These are phyloP conservation scores for Petrophora chlorosata DNA, from an alignment of 2,888 invertebrate genomes.

Conservation along the genomic window DNA sequence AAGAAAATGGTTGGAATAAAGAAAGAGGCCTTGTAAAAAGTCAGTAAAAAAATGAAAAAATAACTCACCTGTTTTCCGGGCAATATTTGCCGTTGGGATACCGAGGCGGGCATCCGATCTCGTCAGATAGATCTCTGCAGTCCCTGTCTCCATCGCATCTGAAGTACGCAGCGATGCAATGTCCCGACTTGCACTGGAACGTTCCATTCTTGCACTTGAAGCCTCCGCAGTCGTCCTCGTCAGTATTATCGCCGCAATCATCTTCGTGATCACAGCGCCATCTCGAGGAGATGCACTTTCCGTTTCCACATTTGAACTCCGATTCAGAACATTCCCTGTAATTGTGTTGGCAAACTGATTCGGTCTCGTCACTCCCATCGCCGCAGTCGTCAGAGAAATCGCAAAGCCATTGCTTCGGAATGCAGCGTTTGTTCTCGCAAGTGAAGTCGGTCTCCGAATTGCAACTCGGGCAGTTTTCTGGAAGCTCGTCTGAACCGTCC, in stretches of 20 bases:
- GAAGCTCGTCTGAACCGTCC: slow-evolving; percentile 96
- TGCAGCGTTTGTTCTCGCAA: slow-evolving; percentile 95
- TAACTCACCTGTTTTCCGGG: slow-evolving; percentile 86
- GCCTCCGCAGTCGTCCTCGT: slow-evolving; percentile 92
- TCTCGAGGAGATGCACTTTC: slow-evolving; percentile 95
- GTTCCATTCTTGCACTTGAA: slow-evolving; percentile 95
- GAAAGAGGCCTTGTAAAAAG: neutral
- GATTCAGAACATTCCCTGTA: slow-evolving; percentile 97
- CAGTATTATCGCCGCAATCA: slow-evolving; percentile 97
- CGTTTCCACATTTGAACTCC: slow-evolving; percentile 94
- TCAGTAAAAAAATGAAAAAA: neutral
- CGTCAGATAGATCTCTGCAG: slow-evolving; percentile 95
- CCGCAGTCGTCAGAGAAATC: slow-evolving; percentile 99
- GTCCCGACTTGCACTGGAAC: slow-evolving; percentile 96
- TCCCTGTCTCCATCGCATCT: slow-evolving; percentile 95
- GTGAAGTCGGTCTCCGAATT: slow-evolving; percentile 95
- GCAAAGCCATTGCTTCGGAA: slow-evolving; percentile 96
- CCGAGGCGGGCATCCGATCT: slow-evolving; percentile 93
- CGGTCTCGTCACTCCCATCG: slow-evolving; percentile 95
- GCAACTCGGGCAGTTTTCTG: slow-evolving; percentile 96
- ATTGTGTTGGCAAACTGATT: slow-evolving; percentile 90
- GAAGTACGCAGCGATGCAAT: slow-evolving; percentile 95
- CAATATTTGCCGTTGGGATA: slow-evolving; percentile 95
- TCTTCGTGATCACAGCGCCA: slow-evolving; percentile 98
- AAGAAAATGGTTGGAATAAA: neutral